Evolutionary conservation across 35 echinoderm and acorn worm genomes (phyloP), one percentile per base, ranked within the genome.

Genomic region (Heliocidaris erythrogramma): DNA sequence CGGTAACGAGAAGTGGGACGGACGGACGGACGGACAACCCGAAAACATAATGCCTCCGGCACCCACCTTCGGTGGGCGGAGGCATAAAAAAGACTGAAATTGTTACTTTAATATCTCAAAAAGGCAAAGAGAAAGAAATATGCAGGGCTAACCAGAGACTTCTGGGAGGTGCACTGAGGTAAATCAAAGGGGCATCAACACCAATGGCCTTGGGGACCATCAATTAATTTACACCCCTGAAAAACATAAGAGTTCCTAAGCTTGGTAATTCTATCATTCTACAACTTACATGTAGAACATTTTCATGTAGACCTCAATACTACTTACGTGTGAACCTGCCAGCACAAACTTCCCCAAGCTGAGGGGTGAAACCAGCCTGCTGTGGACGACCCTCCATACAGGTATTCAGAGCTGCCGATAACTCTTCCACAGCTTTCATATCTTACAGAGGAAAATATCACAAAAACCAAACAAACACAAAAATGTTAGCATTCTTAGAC

Each of bases 311-410:
- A 42, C 35, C 35, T 42, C 35, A 78, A 78, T 78, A 78, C 65
- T 78, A 78, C 87, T 89, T 12, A 89, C 87, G 31, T 89, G 87
- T 89, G 30, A 89, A 89, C 31, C 87, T 32, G 47, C 87, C 87
- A 47, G 87, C 47, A 48, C 87, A 47, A 48, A 89, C 87, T 89
- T 89, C 31, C 7, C 87, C 87, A 47, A 89, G 31, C 14, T n/a
- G 47, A 2, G 87, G 87, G 87, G 47, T 47, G 87, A 89, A 47
- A 78, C 65, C 65, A n/a, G 65, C 5, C 27, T 21, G 65, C 65
- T 78, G 65, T 21, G 65, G 27, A 8, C n/a, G 18, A 24, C 65
- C 17, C 65, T 78, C 65, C 65, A 78, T n/a, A 24, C 65, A 78
- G n/a, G 65, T 7, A 78, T 78, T 78, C 65, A 78, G 27, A 27